Base-by-base conservation (phyloP, 2,797 vertebrate genomes). In the Centropyge bicolor region DNA sequence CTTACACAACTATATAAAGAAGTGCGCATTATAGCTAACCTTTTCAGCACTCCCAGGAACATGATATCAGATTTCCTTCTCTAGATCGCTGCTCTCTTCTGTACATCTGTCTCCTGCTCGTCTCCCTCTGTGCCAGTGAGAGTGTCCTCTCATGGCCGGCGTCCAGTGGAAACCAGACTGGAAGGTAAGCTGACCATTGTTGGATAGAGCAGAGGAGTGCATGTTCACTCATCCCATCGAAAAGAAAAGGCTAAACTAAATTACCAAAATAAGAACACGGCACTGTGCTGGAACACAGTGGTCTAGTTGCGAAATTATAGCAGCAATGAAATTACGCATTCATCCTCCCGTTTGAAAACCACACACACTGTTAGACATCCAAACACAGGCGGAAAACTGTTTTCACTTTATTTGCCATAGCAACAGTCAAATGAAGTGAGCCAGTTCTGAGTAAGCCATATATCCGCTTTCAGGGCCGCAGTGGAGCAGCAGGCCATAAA, bases 1-100 rank as follows among this genome's bases (percentile, higher is more conserved):
- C 80, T 89, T 88, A 80, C 82, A 73, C 81, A 72, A 90, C 95
- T 95, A 95, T 92, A 96, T 94, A 95, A 95, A 95, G 96, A 91
- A 55, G 78, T 78, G 90, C 78, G 70, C 90, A 91, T 93, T 93
- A 89, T 89, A 86, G 89, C 87, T 92, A 94, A 94, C 93, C 94
- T 95, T 95, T 91, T 85, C 83, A 85, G 89, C 72, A 72, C 89
- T 83, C 87, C 74, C 82, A 86, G 73, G 86, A 94, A 91, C 90
- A 90, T 90, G 89, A 89, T 90, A 95, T 95, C 93, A 84, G 67
- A 88, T 96, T 93, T 93, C 95, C 86, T 86, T 88, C 81, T 78
- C 87, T 76, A 86, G 89, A 92, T 93, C 86, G 76, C 75, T 89
- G 89, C 79, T 78, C 88, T 74, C 89, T 85, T 77, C 85, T 75